Percentiles rank a stretch among this genome's conserved stretches.
phyloP scores from a whole-genome alignment of 2,888 invertebrate species.

The Calliphora vomitoria region DNA sequence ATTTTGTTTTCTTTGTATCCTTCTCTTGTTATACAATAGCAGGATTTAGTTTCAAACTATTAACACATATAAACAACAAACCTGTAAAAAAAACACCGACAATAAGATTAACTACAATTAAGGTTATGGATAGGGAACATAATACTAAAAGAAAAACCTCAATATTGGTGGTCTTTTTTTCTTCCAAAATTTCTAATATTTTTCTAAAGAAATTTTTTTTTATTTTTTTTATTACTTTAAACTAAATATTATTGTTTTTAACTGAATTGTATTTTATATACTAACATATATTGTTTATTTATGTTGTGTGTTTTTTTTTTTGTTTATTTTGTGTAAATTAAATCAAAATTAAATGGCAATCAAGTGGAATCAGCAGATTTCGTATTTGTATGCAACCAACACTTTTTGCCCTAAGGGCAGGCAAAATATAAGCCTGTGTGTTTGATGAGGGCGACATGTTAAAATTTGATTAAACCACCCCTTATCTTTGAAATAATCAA shows the following conservation, averaged over 20 bases:
- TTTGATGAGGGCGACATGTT: background rate
- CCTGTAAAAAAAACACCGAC: slow-evolving; percentile 67
- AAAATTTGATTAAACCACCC: slow-evolving; percentile 44
- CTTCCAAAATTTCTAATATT: background rate
- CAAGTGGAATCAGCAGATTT: slow-evolving; percentile 85
- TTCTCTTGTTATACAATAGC: slow-evolving; percentile 41
- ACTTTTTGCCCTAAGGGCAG: slow-evolving; percentile 57
- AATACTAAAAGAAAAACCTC: background rate
- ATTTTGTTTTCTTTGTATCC: slow-evolving; percentile 50
- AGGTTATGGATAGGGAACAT: background rate
- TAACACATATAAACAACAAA: slow-evolving; percentile 49
- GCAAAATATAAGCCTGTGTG: background rate
- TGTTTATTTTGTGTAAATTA: slow-evolving; percentile 83
- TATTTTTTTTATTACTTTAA: slow-evolving; percentile 15
- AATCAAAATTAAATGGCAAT: slow-evolving; percentile 84
- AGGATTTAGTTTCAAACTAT: slow-evolving; percentile 67
- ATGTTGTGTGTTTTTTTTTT: slow-evolving; percentile 75
- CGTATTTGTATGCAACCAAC: slow-evolving; percentile 68
- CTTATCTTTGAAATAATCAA: background rate
- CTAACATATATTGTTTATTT: slow-evolving; percentile 32
- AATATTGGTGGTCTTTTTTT: slow-evolving; percentile 57
- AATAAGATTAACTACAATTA: slow-evolving; percentile 72
- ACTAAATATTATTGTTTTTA: slow-evolving; percentile 72
- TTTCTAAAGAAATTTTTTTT: slow-evolving; percentile 21
- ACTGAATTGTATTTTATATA: background rate